phyloP scores from a whole-genome alignment of 2,888 invertebrate species.

The Nomada fucata region DNA sequence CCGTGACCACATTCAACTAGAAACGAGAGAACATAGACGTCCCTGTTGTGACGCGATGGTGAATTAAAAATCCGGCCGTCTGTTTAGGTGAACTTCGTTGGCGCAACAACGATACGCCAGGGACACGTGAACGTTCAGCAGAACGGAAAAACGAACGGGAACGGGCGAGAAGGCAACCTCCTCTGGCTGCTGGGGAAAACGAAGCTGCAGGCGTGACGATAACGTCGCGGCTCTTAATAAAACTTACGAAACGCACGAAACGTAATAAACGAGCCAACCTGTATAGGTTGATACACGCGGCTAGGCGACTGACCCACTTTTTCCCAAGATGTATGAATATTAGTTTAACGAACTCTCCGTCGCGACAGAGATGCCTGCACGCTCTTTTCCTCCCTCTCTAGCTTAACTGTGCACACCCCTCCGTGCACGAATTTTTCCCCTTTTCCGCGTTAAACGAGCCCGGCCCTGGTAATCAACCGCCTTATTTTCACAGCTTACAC shows the following conservation, averaged over 20 bases:
- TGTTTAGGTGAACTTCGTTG: constrained; percentile 5
- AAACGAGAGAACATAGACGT: not conserved
- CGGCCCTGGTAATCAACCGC: constrained; percentile 36
- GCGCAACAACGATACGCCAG: constrained; percentile 20
- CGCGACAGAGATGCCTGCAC: constrained; percentile 26
- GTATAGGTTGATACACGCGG: constrained; percentile 23
- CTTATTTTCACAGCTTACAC: constrained; percentile 35
- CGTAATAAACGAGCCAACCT: constrained; percentile 40
- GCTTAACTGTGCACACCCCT: not conserved
- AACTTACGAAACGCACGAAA: constrained; percentile 40
- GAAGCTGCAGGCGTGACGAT: constrained; percentile 11
- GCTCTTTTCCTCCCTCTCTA: not conserved
- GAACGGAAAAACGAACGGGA: constrained; percentile 9
- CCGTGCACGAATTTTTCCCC: constrained; percentile 22
- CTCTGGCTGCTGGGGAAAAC: not conserved
- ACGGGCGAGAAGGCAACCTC: not conserved
- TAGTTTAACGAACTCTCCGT: constrained; percentile 56
- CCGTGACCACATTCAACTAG: not conserved
- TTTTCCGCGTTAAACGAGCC: constrained; percentile 28
- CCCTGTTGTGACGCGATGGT: not conserved
- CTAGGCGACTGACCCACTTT: constrained; percentile 46
- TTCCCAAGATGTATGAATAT: constrained; percentile 48
- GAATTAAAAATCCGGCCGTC: not conserved
- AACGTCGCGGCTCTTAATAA: constrained; percentile 38
- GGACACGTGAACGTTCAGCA: not conserved